Conservation (phyloP, 2,797 vertebrate species). For the Hydrocynus forskahlii region DNA sequence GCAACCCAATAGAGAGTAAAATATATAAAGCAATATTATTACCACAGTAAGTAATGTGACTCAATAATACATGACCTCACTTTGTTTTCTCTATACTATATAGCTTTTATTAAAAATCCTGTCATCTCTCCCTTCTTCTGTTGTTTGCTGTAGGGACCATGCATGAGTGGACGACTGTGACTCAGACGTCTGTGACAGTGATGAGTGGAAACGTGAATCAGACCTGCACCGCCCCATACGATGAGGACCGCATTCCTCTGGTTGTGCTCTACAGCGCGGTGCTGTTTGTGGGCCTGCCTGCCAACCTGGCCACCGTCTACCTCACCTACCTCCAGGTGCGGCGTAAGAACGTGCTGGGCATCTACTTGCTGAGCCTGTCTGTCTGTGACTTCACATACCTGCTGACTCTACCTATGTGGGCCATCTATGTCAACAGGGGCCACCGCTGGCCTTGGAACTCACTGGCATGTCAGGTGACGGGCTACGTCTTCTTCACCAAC, state of each 20-base stretch:
- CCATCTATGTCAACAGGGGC: slow-evolving; percentile 70
- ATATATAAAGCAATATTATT: neutral
- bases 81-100: neutral
- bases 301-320: slow-evolving; percentile 82
- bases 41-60: neutral
- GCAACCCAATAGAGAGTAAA: no score
- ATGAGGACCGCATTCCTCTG: slow-evolving; percentile 67
- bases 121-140: slow-evolving; percentile 4
- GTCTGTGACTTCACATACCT: slow-evolving; percentile 88
- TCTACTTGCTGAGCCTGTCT: slow-evolving; percentile 87
- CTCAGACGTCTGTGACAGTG: neutral
- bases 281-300: slow-evolving; percentile 80
- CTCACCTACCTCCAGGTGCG: slow-evolving; percentile 79
- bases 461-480: slow-evolving; percentile 71
- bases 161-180: slow-evolving; percentile 19
- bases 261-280: slow-evolving; percentile 80
- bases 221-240: slow-evolving; percentile 64
- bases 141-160: slow-evolving; percentile 53
- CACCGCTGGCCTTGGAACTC: slow-evolving; percentile 78
- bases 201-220: slow-evolving; percentile 13
- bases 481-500: slow-evolving; percentile 92
- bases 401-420: slow-evolving; percentile 87
- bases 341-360: slow-evolving; percentile 78
- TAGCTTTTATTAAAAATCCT: slow-evolving; percentile 2
- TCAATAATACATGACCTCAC: neutral